Evolutionary conservation across 2,888 invertebrate genomes (phyloP), one percentile per base, ranked within the genome.

Genomic region (Abrostola triplasia): DNA sequence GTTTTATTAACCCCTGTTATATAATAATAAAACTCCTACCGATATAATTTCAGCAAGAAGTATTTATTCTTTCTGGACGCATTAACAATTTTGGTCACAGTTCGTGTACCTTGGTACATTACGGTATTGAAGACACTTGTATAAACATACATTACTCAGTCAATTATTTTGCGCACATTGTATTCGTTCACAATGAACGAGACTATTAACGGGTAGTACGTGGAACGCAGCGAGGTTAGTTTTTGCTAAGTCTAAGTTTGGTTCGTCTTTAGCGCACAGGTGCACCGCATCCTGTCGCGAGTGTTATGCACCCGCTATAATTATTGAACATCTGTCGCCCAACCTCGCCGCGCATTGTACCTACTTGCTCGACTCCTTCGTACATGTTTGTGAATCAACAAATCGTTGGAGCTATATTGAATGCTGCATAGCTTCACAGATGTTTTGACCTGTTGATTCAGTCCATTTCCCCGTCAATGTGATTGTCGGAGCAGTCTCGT

Each of bases 271-370:
- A 67, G 82, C 73, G 83, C 89, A 91, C 93, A 94, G 94, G 93
- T 94, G 94, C 88, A 82, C 80, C 74, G 84, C 92, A 93, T 94
- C 93, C 93, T 92, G 93, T 84, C 81, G 72, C 80, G 77, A 80
- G 85, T 81, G 82, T 82, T 83, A 84, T 81, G 84, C 87, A 86
- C 87, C 83, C 84, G 86, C 80, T 83, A 77, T 86, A 86, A 89
- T 89, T 90, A 86, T 84, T 82, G 85, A 88, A 92, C 93, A 94
- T 93, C 92, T 93, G 93, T 89, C 69, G 76, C 60, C 50, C 50
- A 71, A 68, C 63, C 59, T 42, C 83, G 81, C 67, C 73, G 56
- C 57, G 51, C 56, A 69, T 63, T 72, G 53, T 67, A 49, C 42
- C 36, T 51, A 41, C 50, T 49, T 12, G 50, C 48, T 38, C 41